Conservation (phyloP, 2,797 vertebrate species). For the Cygnus olor region DNA sequence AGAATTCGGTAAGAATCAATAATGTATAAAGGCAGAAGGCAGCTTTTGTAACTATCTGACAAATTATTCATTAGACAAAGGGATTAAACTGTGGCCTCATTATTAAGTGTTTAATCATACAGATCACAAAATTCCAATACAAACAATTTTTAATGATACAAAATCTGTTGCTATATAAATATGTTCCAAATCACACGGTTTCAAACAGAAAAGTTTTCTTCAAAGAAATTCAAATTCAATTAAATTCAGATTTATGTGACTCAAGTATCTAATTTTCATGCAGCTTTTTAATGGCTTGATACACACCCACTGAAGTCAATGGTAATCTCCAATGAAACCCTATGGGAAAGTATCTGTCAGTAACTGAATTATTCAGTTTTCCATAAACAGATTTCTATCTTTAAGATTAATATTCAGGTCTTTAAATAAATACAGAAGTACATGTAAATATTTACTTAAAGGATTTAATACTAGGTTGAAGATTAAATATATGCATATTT, state of each 20-base stretch:
- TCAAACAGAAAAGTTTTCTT: not conserved
- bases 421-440: not conserved
- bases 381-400: not conserved
- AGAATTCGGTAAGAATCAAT: not conserved
- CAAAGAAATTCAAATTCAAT: not conserved
- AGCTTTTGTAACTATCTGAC: not conserved
- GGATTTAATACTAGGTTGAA: not conserved
- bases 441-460: not conserved
- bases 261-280: not conserved
- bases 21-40: not conserved
- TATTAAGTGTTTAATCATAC: not conserved
- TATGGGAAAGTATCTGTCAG: not conserved
- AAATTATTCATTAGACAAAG: not conserved
- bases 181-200: not conserved
- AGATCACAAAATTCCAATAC: not conserved
- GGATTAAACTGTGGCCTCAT: not conserved
- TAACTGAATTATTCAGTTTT: constrained; percentile 11
- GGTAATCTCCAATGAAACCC: not conserved
- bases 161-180: not conserved
- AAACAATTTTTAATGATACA: not conserved
- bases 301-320: not conserved
- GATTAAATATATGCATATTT: not conserved
- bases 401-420: not conserved
- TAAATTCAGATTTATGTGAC: not conserved
- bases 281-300: not conserved